Base-by-base conservation (phyloP, 2,113 vertebrate species). In the Ascaphus truei region DNA sequence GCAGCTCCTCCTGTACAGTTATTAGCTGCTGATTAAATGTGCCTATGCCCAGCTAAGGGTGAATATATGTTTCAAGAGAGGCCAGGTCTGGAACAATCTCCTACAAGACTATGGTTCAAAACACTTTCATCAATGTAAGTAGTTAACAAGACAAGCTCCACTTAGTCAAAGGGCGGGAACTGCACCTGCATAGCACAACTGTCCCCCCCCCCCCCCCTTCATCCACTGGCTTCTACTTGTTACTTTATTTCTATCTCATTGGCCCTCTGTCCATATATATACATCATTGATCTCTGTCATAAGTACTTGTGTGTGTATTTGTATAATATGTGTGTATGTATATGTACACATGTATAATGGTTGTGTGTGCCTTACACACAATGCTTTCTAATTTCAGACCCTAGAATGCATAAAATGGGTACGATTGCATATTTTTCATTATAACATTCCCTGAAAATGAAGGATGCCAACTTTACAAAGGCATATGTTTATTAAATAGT, bases 1-100 rank as follows among this genome's bases (percentile, higher is more conserved):
- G 85, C 82, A 76, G 92, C 91, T 93, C 92, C 93, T 92, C 92
- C 89, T 82, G 87, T 90, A 89, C 87, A 91, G 91, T 95, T 96
- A 95, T 98, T 98, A 96, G 93, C 93, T 88, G 84, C 91, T 97
- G 93, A 97, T 96, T 96, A 95, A 91, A 93, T 93, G 93, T 92
- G 90, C 84, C 91, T 87, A 76, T 87, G 88, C 88, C 78, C 79
- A 79, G 89, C 88, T 86, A 89, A 88, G 90, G 90, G 90, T 91
- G 90, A 88, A 93, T 94, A 93, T 94, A 93, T 94, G 91, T 92
- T 94, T 87, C 93, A 89, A 83, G 84, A 85, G 91, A 91, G 92
- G 90, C 92, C 84, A 85, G 92, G 88, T 92, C 91, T 90, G 90
- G 90, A 92, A 92, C 90, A 93, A 88, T 92, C 91, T 93, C 91